These are phyloP conservation scores for Gari tellinella DNA, from an alignment of 2,888 invertebrate species.

Conservation along the genomic window DNA sequence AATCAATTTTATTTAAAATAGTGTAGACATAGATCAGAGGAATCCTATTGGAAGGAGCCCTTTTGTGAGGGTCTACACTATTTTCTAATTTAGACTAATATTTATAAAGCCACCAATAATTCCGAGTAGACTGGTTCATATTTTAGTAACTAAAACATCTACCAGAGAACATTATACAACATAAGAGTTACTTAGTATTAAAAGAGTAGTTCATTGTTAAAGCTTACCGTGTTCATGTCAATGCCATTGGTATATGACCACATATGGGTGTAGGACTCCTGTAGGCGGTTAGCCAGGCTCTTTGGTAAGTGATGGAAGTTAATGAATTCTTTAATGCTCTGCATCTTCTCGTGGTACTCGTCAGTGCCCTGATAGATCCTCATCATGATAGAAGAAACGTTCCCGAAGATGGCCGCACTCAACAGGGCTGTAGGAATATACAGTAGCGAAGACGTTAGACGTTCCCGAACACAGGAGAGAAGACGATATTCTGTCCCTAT, in stretches of 20 bases:
- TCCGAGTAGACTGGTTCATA: no score
- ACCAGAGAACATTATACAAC: no score
- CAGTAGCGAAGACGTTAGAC: neutral
- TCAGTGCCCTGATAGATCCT: conserved; percentile 84
- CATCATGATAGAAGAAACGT: conserved; percentile 84
- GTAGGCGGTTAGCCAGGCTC: conserved; percentile 81
- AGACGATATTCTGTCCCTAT: no score
- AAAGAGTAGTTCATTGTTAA: no score
- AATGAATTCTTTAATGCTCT: conserved; percentile 84
- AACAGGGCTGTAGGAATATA: conserved; percentile 81
- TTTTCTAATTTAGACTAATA: no score
- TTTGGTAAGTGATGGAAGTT: conserved; percentile 84
- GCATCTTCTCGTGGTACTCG: conserved; percentile 84
- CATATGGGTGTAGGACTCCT: conserved; percentile 84
- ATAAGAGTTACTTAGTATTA: no score
- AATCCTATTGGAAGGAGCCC: no score
- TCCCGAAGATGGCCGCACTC: conserved; percentile 85
- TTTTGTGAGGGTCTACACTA: no score
- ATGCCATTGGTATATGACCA: conserved; percentile 84
- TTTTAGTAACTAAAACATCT: no score
- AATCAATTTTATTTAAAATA: no score
- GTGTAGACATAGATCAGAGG: no score
- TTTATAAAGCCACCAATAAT: no score
- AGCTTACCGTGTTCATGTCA: conserved; percentile 84
- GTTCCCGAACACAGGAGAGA: neutral